Evolutionary conservation across 2,113 vertebrate genomes (phyloP), one percentile per base, ranked within the genome.

Genomic region (Nothocercus nigrocapillus): DNA sequence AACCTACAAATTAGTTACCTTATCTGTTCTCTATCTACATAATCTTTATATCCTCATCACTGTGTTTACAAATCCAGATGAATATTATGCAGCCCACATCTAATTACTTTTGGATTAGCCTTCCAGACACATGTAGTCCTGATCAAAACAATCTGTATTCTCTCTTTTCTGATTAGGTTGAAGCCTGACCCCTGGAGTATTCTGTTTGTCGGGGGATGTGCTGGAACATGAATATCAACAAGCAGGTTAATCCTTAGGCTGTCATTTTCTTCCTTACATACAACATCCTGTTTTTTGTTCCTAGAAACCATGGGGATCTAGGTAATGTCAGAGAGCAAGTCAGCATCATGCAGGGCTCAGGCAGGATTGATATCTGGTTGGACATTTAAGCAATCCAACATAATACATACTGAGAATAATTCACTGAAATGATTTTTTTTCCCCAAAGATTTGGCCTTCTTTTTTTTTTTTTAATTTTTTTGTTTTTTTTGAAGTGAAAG

Each of bases 61-160:
- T 90, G 67, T 94, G 95, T 94, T 97, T 97, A 97, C 89, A 93
- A 97, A 97, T 95, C 90, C 95, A 96, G 97, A 95, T 94, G 86
- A 98, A 97, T 94, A 89, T 82, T 95, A 82, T 85, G 90, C 59
- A 88, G 89, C 90, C 88, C 91, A 90, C 81, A 96, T 95, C 91
- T 97, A 97, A 98, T 97, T 98, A 96, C 97, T 97, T 97, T 97
- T 94, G 95, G 82, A 95, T 95, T 98, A 98, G 95, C 53, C 90
- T 97, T 90, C 70, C 75, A 96, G 94, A 84, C 93, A 91, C 64
- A 95, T 85, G 88, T 97, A 95, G 93, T 77, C 75, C 93, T 96
- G 96, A 97, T 97, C 94, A 97, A 97, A 98, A 97, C 88, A 97
- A 97, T 96, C 89, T 97, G 82, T 66, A 75, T 64, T 85, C 47